Evolutionary conservation across 2,888 invertebrate species (phyloP), one percentile per base, ranked within the genome.

Genomic region (Lithodes maja): DNA sequence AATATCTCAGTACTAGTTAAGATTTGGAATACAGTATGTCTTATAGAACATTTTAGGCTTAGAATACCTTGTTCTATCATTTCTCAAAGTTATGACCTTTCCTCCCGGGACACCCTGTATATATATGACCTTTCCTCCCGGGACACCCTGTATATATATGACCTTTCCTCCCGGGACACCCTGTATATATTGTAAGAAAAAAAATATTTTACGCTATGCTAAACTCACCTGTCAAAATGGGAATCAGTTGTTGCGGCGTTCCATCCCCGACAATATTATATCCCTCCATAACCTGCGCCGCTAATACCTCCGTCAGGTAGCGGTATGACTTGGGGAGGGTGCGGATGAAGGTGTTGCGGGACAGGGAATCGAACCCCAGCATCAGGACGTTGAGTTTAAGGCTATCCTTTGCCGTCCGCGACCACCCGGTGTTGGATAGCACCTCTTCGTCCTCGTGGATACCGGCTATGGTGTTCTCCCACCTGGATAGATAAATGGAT

Each of bases 361-460:
- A 97, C 0, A 98, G 94, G 0, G 98, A 98, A 94, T 99, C 98
- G 92, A 97, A 97, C 0, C 97, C 98, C 92, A 98, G 95, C 94
- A 98, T 97, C 0, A 98, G 93, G 0, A 98, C 96, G 93, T 97
- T 97, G 77, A 96, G 93, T 81, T 95, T 95, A 12, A 95, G 93
- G 85, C 95, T 94, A 85, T 94, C 94, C 12, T 93, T 88, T 0
- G 95, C 94, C 52, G 95, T 93, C 83, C 94, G 93, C 33, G 94
- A 93, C 95, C 95, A 96, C 33, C 93, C 94, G 12, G 93, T 93
- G 80, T 93, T 93, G 74, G 94, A 93, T 91, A 93, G 94, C 15
- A 94, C 93, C n/a, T 93, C 93, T 49, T 94, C 94, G 92, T 95
- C 94, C 1, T 94, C 93, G 83, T 95, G 93, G 12, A 96, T 95